Percentiles rank a stretch among this genome's conserved stretches.
These are phyloP conservation scores for Stegastes partitus DNA, from an alignment of 2,113 vertebrate genomes.

Conservation along the genomic window DNA sequence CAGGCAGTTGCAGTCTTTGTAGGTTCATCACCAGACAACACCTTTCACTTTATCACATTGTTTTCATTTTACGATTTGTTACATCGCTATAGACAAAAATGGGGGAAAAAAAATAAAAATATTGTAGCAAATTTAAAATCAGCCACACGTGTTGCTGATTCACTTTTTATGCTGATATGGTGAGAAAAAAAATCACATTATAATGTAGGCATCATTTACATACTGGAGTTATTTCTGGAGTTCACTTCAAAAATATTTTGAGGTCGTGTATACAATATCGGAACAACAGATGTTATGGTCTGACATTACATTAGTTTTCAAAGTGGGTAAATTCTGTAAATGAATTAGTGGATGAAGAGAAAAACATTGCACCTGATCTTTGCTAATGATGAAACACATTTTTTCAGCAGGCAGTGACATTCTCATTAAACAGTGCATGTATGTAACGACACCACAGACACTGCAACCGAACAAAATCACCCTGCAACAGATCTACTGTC, in stretches of 20 bases:
- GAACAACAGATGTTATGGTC: background rate
- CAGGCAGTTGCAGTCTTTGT: too few species aligned
- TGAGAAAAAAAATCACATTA: too few species aligned
- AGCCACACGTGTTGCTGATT: too few species aligned
- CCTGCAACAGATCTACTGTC: conserved; percentile 55
- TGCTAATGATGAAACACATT: conserved; percentile 7
- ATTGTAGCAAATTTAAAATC: too few species aligned
- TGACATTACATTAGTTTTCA: background rate
- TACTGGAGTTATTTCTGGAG: too few species aligned
- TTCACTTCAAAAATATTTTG: background rate
- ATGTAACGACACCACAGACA: conserved; percentile 36
- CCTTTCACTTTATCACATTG: too few species aligned
- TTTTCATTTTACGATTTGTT: too few species aligned
- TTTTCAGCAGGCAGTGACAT: conserved; percentile 32
- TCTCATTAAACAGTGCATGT: conserved; percentile 42
- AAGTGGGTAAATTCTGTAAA: background rate
- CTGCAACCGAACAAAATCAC: conserved; percentile 41
- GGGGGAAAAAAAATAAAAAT: too few species aligned
- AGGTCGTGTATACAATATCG: background rate
- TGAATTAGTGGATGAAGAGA: background rate
- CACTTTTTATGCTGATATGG: too few species aligned
- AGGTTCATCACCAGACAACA: too few species aligned
- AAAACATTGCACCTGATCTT: background rate
- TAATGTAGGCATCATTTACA: too few species aligned
- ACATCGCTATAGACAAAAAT: too few species aligned